Conservation (phyloP, 2,888 invertebrate species). For the Platycheirus albimanus region DNA sequence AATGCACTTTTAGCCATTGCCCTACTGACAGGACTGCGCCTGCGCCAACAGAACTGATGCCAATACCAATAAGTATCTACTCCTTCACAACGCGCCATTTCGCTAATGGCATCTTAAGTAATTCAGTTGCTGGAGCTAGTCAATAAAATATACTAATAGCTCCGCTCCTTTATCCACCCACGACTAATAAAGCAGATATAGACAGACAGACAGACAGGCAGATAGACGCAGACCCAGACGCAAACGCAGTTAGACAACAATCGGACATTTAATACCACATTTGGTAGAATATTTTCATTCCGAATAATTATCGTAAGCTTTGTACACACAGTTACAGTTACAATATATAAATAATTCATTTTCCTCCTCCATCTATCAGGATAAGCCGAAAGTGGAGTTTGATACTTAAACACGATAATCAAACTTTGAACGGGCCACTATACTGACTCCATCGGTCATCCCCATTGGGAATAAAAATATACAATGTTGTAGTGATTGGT, state of each 20-base stretch:
- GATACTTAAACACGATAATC: constrained; percentile 7
- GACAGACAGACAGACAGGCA: constrained; percentile 22
- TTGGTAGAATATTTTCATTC: constrained; percentile 48
- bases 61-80: not conserved
- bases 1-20: constrained; percentile 16
- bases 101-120: constrained; percentile 70
- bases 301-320: not conserved
- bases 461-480: not conserved
- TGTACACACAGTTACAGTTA: constrained; percentile 6
- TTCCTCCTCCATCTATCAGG: constrained; percentile 27
- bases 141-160: constrained; percentile 55
- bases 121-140: constrained; percentile 57
- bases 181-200: constrained; percentile 38
- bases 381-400: constrained; percentile 11
- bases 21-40: not conserved
- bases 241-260: constrained; percentile 50
- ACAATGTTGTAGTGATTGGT: not conserved
- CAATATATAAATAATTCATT: constrained; percentile 34
- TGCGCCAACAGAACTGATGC: not conserved
- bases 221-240: constrained; percentile 15
- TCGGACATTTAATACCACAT: constrained; percentile 59
- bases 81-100: constrained; percentile 26
- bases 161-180: constrained; percentile 60
- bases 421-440: not conserved
- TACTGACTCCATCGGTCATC: not conserved